Base-by-base conservation (phyloP, 2,888 invertebrate species). In the Thelaira solivaga region DNA sequence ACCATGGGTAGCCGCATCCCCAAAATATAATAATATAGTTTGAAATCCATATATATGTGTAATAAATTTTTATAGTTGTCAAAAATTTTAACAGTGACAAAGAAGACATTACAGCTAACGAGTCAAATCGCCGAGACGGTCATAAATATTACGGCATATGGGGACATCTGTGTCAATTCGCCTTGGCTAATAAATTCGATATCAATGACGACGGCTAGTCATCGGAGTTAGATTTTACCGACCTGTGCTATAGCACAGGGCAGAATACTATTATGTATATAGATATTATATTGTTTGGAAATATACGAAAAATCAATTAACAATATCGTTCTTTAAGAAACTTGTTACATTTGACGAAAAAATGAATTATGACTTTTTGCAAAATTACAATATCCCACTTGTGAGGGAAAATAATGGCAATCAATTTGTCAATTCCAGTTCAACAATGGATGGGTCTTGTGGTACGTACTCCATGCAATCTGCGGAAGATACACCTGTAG, bases 341-440 rank as follows among this genome's bases (percentile, higher is more conserved):
- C 68, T 75, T 75, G 74, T 75, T n/a, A 76, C 62, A 18, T 80
- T 69, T 31, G 49, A 45, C 29, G 36, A 45, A 36, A 76, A 61
- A 20, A 81, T 81, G 81, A 81, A 71, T 45, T 69, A 80, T 45
- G 76, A 80, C 10, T 81, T 81, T 53, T 53, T 81, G 18, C 75
- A 80, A 29, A 76, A 39, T 29, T 81, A 81, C 43, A 74, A 69
- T 31, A 82, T 82, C 10, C 81, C 81, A 24, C 43, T 39, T 20
- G 36, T 22, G 0, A 7, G 29, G 0, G 26, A 36, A 34, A 13
- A 16, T 2, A 3, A 8, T 4, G 39, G 13, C n/a, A 59, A 51
- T 34, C 49, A 69, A 22, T 65, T 49, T 49, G 47, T 8, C 20
- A 29, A 8, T 26, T 13, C 53, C n/a, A 41, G 20, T 20, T 41